Evolutionary conservation across 2,797 vertebrate species (phyloP).

Genomic region (Bradypodion ventrale): DNA sequence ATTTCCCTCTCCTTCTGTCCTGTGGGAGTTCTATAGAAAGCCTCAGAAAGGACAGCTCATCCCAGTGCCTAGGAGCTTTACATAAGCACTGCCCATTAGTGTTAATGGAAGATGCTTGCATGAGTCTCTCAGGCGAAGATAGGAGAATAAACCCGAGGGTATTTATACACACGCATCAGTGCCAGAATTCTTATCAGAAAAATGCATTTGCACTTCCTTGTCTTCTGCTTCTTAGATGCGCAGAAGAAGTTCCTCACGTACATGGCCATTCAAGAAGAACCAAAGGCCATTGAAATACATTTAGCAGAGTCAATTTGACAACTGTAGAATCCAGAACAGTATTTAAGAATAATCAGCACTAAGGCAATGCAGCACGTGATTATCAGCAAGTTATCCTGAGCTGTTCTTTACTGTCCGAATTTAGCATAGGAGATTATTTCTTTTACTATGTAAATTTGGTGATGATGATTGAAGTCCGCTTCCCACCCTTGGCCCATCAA

Average conservation of each 20-base stretch:
- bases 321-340: background rate
- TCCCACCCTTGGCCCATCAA: no score
- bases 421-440: background rate
- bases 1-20: constrained; percentile 23
- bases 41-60: constrained; percentile 26
- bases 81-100: constrained; percentile 43
- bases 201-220: constrained; percentile 17
- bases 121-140: constrained; percentile 30
- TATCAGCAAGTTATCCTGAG: no score
- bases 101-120: constrained; percentile 44
- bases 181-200: constrained; percentile 20
- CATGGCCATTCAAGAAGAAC: constrained; percentile 20
- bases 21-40: constrained; percentile 5
- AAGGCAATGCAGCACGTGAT: background rate
- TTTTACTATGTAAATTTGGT: background rate
- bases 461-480: background rate
- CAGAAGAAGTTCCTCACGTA: background rate
- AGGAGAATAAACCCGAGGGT: constrained; percentile 26
- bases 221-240: background rate
- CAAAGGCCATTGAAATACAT: constrained; percentile 17
- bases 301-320: constrained; percentile 6
- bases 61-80: constrained; percentile 30
- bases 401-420: background rate
- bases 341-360: constrained; percentile 4
- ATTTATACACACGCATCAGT: background rate